These are phyloP conservation scores for Trichomalopsis sarcophagae DNA, from an alignment of 1,140 invertebrate species.

Conservation along the genomic window DNA sequence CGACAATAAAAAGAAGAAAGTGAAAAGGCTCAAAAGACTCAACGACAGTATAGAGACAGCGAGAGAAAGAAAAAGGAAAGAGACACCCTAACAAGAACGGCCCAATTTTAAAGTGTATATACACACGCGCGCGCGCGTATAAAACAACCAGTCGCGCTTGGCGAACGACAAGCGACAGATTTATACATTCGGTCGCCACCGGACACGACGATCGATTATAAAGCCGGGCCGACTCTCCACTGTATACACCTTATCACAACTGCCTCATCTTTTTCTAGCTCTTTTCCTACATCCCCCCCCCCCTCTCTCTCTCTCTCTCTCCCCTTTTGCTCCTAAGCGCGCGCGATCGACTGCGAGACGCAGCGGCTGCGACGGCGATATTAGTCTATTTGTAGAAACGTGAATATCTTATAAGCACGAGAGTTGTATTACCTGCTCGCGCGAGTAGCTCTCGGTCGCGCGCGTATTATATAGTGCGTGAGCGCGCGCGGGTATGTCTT, in stretches of 20 bases:
- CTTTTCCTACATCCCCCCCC: no score
- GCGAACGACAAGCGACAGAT: not conserved
- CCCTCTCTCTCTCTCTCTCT: not conserved
- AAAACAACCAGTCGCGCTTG: not conserved
- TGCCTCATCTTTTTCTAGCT: not conserved
- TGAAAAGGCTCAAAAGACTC: not conserved
- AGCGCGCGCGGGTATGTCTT: not conserved
- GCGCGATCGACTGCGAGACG: not conserved
- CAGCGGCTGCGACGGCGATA: not conserved
- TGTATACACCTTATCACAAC: not conserved
- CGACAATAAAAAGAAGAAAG: not conserved
- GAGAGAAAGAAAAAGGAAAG: not conserved
- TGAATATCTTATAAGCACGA: not conserved
- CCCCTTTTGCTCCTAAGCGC: not conserved
- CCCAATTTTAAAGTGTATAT: slow-evolving; percentile 12
- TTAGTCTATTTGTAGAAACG: slow-evolving; percentile 45
- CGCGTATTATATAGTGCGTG: slow-evolving; percentile 23
- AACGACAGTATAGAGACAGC: not conserved
- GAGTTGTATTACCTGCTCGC: slow-evolving; percentile 13
- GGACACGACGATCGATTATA: not conserved
- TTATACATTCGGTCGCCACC: not conserved
- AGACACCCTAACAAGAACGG: not conserved
- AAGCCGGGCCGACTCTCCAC: not conserved
- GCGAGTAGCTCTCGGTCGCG: not conserved
- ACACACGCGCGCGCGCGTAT: no score